Evolutionary conservation across 2,888 invertebrate species (phyloP).

Genomic region (Drosophila neutralis): DNA sequence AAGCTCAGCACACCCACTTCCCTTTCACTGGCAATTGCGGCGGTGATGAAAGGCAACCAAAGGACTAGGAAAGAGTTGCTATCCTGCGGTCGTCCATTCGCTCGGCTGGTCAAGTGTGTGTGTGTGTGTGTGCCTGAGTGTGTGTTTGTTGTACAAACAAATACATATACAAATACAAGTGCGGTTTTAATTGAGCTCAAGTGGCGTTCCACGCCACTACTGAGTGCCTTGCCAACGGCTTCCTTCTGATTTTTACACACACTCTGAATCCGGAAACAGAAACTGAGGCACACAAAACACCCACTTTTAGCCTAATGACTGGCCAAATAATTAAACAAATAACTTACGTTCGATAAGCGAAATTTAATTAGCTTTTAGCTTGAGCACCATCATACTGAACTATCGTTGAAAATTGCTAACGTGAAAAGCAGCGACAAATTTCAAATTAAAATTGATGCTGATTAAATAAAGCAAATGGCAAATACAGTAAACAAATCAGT

Average conservation of each 20-base stretch:
- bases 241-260: constrained; percentile 39
- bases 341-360: constrained; percentile 33
- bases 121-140: not conserved
- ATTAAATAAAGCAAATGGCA: constrained; percentile 65
- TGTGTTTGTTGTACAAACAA: constrained; percentile 78
- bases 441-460: constrained; percentile 41
- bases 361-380: constrained; percentile 67
- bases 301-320: constrained; percentile 57
- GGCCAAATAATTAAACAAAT: constrained; percentile 57
- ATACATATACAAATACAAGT: constrained; percentile 61
- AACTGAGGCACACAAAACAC: not conserved
- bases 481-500: constrained; percentile 62
- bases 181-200: constrained; percentile 81
- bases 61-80: constrained; percentile 19
- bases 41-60: not conserved
- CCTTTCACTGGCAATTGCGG: constrained; percentile 7
- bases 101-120: constrained; percentile 61
- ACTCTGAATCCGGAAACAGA: not conserved
- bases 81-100: constrained; percentile 28
- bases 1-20: constrained; percentile 27
- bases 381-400: constrained; percentile 18
- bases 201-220: constrained; percentile 44
- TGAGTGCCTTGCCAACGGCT: constrained; percentile 7
- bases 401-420: not conserved
- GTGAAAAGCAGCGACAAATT: constrained; percentile 55